Base-by-base conservation (phyloP, 2,888 invertebrate genomes). In the Acanthococcus lagerstroemiae region DNA sequence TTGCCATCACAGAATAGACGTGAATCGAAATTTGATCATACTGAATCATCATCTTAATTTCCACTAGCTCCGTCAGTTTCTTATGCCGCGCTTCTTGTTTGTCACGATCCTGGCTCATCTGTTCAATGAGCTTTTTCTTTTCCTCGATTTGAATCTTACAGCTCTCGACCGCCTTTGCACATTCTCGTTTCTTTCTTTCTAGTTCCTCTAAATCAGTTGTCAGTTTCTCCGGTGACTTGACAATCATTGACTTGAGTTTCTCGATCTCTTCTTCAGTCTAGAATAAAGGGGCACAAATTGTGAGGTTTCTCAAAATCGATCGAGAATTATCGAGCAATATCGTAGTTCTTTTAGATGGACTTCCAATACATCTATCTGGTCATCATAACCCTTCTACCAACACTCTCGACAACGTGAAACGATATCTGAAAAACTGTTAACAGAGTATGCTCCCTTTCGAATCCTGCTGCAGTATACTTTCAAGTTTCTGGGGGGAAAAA, bases 171-270 rank as follows among this genome's bases (percentile, higher is more conserved):
- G 27, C 22, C 5, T 21, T 1, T 7, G 44, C n/a, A 25, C 19
- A 54, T 54, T 63, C 52, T 4, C 54, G 22, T 54, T 63, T 63
- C 37, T 52, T 63, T 17, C 30, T 19, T 17, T 52, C 37, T 6
- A 54, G 54, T 4, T 27, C 9, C 6, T 12, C 19, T 24, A 50
- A 27, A 17, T 54, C 52, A 19, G 15, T 52, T 63, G 52, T 63
- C 17, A 63, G 50, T 37, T 63, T 63, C 15, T 52, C 37, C 4
- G 63, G 63, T 21, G 63, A 63, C 37, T 44, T 52, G 21, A 63
- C 63, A 2, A 63, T 63, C 63, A 44, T 63, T 1, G n/a, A 22
- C 9, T 19, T 7, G 6, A 63, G 24, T 63, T 63, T 54, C 4
- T 44, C 37, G 17, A 26, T 44, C 2, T 63, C 54, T 37, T 37